Conservation (phyloP, 1,140 invertebrate genomes). For the Bombus impatiens region DNA sequence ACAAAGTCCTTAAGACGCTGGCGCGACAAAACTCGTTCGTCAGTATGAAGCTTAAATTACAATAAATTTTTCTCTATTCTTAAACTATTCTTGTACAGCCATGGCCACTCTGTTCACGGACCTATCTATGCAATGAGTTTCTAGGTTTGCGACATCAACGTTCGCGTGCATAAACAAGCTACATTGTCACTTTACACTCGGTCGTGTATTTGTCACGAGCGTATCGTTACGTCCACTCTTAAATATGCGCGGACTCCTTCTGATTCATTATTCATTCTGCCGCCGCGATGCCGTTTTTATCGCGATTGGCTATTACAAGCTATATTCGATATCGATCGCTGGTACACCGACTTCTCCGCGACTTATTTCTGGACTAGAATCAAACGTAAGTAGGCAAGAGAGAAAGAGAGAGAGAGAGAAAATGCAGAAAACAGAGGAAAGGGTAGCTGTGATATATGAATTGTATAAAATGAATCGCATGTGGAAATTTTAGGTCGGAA, state of each 20-base stretch:
- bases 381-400: no score
- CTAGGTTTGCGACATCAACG: no score
- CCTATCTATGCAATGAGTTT: no score
- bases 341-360: background rate
- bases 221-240: background rate
- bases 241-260: background rate
- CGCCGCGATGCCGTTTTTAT: no score
- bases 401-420: background rate
- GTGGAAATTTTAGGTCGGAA: background rate
- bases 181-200: background rate
- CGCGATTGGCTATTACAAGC: background rate
- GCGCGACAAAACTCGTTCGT: no score
- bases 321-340: constrained; percentile 5
- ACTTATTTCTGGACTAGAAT: background rate
- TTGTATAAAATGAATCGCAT: background rate
- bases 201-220: background rate
- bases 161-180: no score
- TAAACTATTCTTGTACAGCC: no score
- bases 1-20: no score
- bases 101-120: no score
- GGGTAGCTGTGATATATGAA: background rate
- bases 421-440: no score
- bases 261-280: background rate
- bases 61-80: background rate
- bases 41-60: background rate